Base-by-base conservation (phyloP, 2,797 vertebrate genomes). In the Ctenochaetus hawaiiensis region DNA sequence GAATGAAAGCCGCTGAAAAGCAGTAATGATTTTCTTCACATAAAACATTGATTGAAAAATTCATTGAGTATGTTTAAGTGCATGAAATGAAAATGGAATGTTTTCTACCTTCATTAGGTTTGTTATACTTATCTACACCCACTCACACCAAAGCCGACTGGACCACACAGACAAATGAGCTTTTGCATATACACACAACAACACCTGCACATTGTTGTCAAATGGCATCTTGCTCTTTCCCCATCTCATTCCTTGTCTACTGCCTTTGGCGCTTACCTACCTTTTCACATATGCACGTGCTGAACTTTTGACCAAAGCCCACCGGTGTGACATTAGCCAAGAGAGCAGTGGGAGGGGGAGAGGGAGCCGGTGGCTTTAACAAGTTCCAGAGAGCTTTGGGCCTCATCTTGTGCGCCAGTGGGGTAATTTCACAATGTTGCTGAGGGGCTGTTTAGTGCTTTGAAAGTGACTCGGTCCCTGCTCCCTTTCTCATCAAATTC, bases 311-410 rank as follows among this genome's bases (percentile, higher is more conserved):
- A 97, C 96, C 96, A 96, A 94, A 94, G 94, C 92, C 92, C 96
- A 93, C 94, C 94, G 95, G 95, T 96, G 96, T 92, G 96, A 96
- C 96, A 97, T 97, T 96, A 96, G 94, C 94, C 78, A 68, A 80
- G 78, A 86, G 76, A 81, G 65, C 17, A 20, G 45, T 93, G 86
- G 91, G 90, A 77, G 94, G 94, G 67, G 63, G 93, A 71, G 57
- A 57, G 68, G 95, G 96, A 81, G 87, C 91, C 75, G 45, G 94
- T 89, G 91, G 91, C 96, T 96, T 91, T 98, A 98, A 98, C 97
- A 98, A 98, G 97, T 97, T 97, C 97, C 97, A 96, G 91, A 92
- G 97, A 97, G 97, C 96, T 96, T 97, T 97, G 89, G 90, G 93
- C 86, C 93, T 91, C 72, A 90, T 96, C 95, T 94, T 94, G 82